A percentile compares a stretch with the other conserved stretches of the same genome.
phyloP scores from a whole-genome alignment of 2,797 vertebrate genomes.

The Steatocranus sp. region DNA sequence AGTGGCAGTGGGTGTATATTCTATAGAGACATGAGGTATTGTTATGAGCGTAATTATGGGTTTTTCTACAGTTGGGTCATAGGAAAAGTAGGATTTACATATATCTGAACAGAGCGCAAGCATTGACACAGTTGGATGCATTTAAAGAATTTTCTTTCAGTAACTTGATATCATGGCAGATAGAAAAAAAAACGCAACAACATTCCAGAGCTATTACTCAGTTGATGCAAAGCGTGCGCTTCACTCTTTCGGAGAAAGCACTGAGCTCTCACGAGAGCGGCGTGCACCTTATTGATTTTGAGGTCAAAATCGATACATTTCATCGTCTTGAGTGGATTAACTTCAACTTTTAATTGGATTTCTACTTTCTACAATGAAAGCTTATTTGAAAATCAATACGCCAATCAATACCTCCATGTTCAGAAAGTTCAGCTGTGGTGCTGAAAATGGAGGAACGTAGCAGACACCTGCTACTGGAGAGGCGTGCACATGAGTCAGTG shows the following conservation, averaged over 20 bases:
- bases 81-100: background rate
- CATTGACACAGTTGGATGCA: background rate
- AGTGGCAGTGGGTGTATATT: background rate
- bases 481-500: background rate
- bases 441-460: conserved; percentile 3
- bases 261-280: background rate
- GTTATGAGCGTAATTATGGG: background rate
- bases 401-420: conserved; percentile 66
- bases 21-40: background rate
- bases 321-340: conserved; percentile 74
- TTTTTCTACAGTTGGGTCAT: background rate
- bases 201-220: background rate
- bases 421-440: conserved; percentile 48
- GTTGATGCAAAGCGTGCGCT: background rate
- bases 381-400: conserved; percentile 76
- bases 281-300: conserved; percentile 68
- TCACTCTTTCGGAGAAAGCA: conserved; percentile 22
- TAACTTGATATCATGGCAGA: background rate
- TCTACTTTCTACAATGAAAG: conserved; percentile 65
- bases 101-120: background rate
- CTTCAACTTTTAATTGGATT: conserved; percentile 78
- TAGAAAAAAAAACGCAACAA: fast-evolving
- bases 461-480: conserved; percentile 39
- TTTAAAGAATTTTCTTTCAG: background rate
- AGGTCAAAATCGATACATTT: conserved; percentile 67